These are phyloP conservation scores for Ceraclea dissimilis DNA, from an alignment of 2,888 invertebrate genomes.

Conservation along the genomic window DNA sequence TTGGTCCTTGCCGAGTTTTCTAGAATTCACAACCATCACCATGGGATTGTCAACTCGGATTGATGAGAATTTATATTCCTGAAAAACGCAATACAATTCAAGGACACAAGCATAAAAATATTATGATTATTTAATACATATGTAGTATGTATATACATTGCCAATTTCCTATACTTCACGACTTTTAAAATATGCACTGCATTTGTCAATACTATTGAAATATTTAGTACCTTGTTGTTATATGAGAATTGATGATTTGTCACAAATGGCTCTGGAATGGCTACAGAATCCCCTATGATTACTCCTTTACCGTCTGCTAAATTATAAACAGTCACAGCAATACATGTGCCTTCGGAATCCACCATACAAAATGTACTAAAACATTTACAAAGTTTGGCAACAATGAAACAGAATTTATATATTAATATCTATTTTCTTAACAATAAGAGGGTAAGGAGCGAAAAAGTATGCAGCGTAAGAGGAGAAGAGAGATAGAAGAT, in stretches of 20 bases:
- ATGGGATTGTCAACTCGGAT: conserved; percentile 75
- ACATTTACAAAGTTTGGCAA: conserved; percentile 17
- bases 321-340: conserved; percentile 77
- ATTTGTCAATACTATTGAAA: no score
- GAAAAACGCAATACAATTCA: conserved; percentile 33
- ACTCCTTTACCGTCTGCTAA: conserved; percentile 74
- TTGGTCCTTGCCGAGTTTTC: conserved; percentile 58
- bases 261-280: conserved; percentile 69
- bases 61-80: conserved; percentile 66
- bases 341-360: conserved; percentile 62
- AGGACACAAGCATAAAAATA: neutral
- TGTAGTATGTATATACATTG: no score
- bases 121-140: neutral
- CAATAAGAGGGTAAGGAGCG: no score
- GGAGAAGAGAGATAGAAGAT: no score
- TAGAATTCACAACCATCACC: conserved; percentile 67
- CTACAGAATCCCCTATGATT: conserved; percentile 77
- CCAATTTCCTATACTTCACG: no score
- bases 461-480: no score
- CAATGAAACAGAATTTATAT: no score
- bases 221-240: conserved; percentile 48
- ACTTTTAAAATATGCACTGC: no score
- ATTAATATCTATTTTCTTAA: no score
- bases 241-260: conserved; percentile 51
- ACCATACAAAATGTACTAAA: conserved; percentile 74